Evolutionary conservation across 2,797 vertebrate genomes (phyloP).

Genomic region (Pyrocephalus nanus): DNA sequence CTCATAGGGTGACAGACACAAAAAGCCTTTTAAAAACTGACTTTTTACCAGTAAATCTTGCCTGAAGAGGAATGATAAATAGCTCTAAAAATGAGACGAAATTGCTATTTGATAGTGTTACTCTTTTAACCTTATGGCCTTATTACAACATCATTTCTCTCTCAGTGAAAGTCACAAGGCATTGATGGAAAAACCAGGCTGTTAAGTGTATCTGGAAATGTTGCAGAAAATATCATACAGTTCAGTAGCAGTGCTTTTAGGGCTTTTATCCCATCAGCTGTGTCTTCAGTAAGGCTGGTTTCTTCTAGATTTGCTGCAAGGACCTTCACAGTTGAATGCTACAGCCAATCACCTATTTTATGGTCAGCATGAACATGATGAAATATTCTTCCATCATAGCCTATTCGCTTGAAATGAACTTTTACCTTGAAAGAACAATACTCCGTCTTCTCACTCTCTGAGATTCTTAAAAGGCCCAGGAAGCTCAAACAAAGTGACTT

Average conservation of each 20-base stretch:
- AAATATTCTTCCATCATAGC: constrained; percentile 12
- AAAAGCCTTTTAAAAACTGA: neutral
- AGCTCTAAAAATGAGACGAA: constrained; percentile 4
- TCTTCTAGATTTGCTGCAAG: constrained; percentile 1
- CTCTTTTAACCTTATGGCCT: neutral
- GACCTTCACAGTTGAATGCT: neutral
- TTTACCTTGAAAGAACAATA: constrained; percentile 2
- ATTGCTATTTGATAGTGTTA: neutral
- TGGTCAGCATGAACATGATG: neutral
- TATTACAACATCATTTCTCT: neutral
- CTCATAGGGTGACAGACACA: neutral
- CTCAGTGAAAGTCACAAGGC: neutral
- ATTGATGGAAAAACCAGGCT: neutral
- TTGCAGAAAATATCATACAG: neutral
- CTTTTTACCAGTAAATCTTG: neutral
- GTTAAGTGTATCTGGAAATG: neutral
- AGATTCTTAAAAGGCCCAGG: neutral
- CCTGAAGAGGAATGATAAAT: neutral
- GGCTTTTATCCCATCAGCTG: neutral
- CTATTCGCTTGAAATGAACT: neutral
- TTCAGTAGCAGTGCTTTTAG: neutral
- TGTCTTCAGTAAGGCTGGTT: neutral
- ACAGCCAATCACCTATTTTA: neutral
- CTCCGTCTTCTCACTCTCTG: neutral
- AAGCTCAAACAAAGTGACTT: neutral